phyloP scores from a whole-genome alignment of 2,113 vertebrate genomes.

The human (Homo sapiens) region GRCh38 chr5:73386001-73386500 shows the following conservation, averaged over 20 bases:
- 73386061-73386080: neutral
- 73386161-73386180: neutral
- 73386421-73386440: neutral
- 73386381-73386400: neutral
- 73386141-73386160: neutral
- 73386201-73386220: conserved; percentile 7
- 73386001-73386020: neutral
- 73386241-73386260: neutral
- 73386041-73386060: neutral
- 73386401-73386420: neutral
- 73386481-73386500: neutral
- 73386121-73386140: neutral
- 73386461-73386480: conserved; percentile 25
- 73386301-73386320: neutral
- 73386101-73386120: neutral
- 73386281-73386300: neutral
- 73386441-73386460: neutral
- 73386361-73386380: neutral
- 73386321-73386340: neutral
- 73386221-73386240: neutral
- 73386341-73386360: neutral
- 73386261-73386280: neutral
- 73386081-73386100: neutral
- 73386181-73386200: neutral
- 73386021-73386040: neutral